Base-by-base conservation (phyloP, 2,888 invertebrate genomes). In the Tenthredo scrophulariae region DNA sequence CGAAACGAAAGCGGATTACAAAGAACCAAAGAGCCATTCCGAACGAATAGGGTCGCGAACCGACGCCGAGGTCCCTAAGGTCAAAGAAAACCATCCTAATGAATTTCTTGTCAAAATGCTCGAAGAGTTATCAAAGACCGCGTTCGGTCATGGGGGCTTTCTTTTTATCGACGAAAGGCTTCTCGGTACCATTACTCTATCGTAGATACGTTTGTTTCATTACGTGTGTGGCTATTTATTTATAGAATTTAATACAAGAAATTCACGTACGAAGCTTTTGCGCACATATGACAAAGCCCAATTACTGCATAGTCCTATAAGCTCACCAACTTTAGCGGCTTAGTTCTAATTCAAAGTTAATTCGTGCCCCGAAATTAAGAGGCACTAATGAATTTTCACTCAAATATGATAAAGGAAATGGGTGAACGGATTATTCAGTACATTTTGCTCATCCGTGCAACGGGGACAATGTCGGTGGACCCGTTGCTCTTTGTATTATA, bases 81-180 rank as follows among this genome's bases (percentile, higher is more conserved):
- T 83, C 83, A 50, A 83, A 67, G 83, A 43, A 83, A 67, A 67
- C 67, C 83, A 67, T 67, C 83, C 83, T 83, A 46, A 67, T 67
- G 50, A 65, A 70, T 83, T 83, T 83, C 67, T 46, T 83, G 46
- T 67, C n/a, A 26, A 83, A 83, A 67, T n/a, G 18, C 4, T 83
- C 33, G 18, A 46, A 70, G 70, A 70, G 26, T 67, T 67, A 22
- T 46, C 80, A 40, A 62, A 80, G 37, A 33, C 29, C 79, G 2
- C 58, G 62, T 40, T 22, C 26, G 22, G 37, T 40, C 58, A 18
- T 80, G 22, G 15, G 9, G 79, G 62, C 22, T 74, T 40, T 74
- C 74, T 74, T 74, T 43, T 13, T 74, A 40, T 74, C 74, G 13
- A 43, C 43, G 22, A 74, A 26, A 74, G 74, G 29, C 46, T 74